Conservation (phyloP, 2,113 vertebrate genomes). For the Apodemus speciosus region DNA sequence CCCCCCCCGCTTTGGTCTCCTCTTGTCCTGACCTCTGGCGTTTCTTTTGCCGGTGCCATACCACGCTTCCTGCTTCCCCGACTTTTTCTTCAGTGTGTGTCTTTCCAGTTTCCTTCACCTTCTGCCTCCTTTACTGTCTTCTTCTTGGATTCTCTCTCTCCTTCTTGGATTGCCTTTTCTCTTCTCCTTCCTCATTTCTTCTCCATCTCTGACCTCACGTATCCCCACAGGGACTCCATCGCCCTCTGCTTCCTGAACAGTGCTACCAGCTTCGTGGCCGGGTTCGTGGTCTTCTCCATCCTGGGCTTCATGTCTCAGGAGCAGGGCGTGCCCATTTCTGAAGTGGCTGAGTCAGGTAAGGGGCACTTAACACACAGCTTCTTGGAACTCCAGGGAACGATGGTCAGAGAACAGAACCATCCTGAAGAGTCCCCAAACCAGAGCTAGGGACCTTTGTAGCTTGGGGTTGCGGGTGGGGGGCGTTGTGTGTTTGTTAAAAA, state of each 20-base stretch:
- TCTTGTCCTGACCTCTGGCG: background rate
- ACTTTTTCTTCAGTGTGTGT: background rate
- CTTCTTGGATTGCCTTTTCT: background rate
- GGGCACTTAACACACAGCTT: slow-evolving; percentile 65
- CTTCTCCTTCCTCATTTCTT: background rate
- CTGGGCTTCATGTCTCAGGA: slow-evolving; percentile 97
- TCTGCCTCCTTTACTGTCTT: background rate
- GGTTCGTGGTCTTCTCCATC: slow-evolving; percentile 98
- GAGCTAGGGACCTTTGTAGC: background rate
- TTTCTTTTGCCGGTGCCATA: background rate
- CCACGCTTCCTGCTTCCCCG: background rate
- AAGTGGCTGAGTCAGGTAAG: slow-evolving; percentile 96
- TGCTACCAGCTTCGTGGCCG: slow-evolving; percentile 94
- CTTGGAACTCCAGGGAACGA: background rate
- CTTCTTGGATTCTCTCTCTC: background rate
- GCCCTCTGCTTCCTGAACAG: slow-evolving; percentile 96
- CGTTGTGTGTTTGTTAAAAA: background rate
- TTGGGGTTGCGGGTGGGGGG: background rate
- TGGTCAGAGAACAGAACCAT: background rate
- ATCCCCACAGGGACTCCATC: slow-evolving; percentile 90
- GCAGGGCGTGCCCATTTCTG: slow-evolving; percentile 94
- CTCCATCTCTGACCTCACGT: background rate
- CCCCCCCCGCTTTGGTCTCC: background rate
- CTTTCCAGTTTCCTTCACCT: background rate
- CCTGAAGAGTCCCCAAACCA: background rate